Evolutionary conservation across 2,888 invertebrate genomes (phyloP), one percentile per base, ranked within the genome.

Genomic region (Plutella xylostella): DNA sequence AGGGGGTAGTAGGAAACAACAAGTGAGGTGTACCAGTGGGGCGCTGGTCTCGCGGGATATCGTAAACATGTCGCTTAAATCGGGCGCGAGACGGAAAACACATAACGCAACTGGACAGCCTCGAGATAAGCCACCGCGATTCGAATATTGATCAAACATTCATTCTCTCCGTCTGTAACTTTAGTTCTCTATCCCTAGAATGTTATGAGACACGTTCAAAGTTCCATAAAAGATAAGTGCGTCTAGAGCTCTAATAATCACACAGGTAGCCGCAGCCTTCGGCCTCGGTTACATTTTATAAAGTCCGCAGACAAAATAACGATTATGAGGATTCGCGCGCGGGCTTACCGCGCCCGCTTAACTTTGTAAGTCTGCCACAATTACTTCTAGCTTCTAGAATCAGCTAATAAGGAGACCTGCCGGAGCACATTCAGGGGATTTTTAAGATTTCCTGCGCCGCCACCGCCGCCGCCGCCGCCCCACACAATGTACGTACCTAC

Each of bases 271-370:
- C 12, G 25, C 41, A 30, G 17, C 34, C 55, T 60, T 60, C 56
- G 62, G 63, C 60, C 60, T 63, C 57, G 59, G 67, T 66, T 65
- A 71, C 74, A 72, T 68, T 75, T 71, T 70, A 70, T 70, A 74
- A 77, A 82, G 75, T 79, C 78, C 65, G 69, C 78, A 83, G 83
- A 82, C 83, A 69, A 75, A 78, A 78, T 82, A 82, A 83, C 73
- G 74, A 70, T 80, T 76, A 79, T 69, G 76, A 70, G 65, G 60
- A 57, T 63, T 67, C 64, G 62, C 59, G 61, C 57, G 61, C 63
- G 72, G 75, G 73, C 79, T 73, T 76, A 70, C 66, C 60, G 61
- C 60, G 58, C 57, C 69, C 68, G 72, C 68, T 77, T 76, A 79
- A 80, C 79, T 82, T 78, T 71, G 72, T 75, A 78, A 82, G 72